Conservation (phyloP, 2,797 vertebrate genomes). For the Huso huso region DNA sequence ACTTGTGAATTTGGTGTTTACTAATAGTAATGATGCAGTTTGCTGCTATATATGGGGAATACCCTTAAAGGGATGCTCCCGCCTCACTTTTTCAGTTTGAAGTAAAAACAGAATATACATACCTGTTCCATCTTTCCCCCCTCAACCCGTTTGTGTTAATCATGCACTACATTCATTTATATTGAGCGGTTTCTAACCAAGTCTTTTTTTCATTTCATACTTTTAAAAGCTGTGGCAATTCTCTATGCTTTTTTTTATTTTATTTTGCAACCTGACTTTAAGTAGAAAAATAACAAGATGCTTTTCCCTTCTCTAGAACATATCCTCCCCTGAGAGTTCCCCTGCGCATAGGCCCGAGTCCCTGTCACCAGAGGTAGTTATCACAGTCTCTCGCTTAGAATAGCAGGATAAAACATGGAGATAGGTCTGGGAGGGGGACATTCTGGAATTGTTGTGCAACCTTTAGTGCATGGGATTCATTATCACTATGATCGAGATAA, state of each 20-base stretch:
- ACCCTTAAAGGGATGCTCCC: too few species aligned
- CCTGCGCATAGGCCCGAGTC: conserved; percentile 83
- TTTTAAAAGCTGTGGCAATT: conserved; percentile 36
- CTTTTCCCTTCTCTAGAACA: conserved; percentile 78
- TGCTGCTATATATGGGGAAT: too few species aligned
- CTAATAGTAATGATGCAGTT: too few species aligned
- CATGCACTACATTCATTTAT: too few species aligned
- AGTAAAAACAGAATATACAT: too few species aligned
- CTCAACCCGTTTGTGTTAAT: too few species aligned
- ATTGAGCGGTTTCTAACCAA: conserved; percentile 9
- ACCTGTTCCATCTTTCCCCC: too few species aligned
- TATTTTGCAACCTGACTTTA: conserved; percentile 49
- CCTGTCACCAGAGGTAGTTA: conserved; percentile 87
- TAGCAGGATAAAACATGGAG: conserved; percentile 23
- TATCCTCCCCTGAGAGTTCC: conserved; percentile 89
- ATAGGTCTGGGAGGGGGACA: conserved; percentile 11
- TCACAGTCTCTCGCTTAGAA: conserved; percentile 35
- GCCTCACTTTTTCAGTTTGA: too few species aligned
- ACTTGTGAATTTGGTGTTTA: too few species aligned
- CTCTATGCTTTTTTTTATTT: conserved; percentile 41
- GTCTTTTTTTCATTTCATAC: conserved; percentile 21
- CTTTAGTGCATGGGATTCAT: conserved; percentile 4
- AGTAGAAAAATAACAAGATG: conserved; percentile 57
- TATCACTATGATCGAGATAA: background rate
- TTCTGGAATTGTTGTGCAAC: background rate